A percentile compares a stretch with the other conserved stretches of the same genome.
These are phyloP conservation scores for Bombylius major DNA, from an alignment of 2,888 invertebrate genomes.

Conservation along the genomic window DNA sequence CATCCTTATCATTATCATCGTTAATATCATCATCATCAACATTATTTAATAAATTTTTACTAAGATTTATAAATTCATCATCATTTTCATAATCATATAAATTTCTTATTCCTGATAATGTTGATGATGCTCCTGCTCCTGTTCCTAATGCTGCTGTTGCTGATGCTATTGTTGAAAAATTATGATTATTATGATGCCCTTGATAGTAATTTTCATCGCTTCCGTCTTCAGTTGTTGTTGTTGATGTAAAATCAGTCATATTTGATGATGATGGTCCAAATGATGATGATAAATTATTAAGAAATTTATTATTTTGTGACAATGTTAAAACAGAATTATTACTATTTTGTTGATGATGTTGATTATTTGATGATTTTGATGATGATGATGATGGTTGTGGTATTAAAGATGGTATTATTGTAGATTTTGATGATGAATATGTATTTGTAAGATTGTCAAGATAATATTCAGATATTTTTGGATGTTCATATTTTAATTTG, in stretches of 20 bases:
- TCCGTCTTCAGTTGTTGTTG: neutral
- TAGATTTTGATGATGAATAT: neutral
- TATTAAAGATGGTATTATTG: no score
- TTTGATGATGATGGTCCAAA: conserved; percentile 6
- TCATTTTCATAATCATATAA: no score
- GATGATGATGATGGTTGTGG: no score
- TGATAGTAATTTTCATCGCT: conserved; percentile 3
- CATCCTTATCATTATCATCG: neutral
- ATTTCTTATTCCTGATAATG: no score
- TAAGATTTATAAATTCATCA: neutral
- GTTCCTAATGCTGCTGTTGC: neutral
- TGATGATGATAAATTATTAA: conserved; percentile 8
- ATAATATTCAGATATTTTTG: conserved; percentile 29
- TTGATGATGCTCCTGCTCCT: neutral
- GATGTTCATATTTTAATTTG: conserved; percentile 26
- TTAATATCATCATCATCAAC: neutral
- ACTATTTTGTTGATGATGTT: no score
- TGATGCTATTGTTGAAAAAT: neutral
- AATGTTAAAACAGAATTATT: no score
- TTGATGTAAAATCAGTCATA: conserved; percentile 1
- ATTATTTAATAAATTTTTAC: neutral
- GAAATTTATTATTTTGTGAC: neutral
- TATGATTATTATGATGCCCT: conserved; percentile 1
- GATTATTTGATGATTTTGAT: no score
- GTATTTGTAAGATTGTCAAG: conserved; percentile 23